Evolutionary conservation across 2,113 vertebrate species (phyloP), one percentile per base, ranked within the genome.

Genomic region (Orientallactaga bullata): DNA sequence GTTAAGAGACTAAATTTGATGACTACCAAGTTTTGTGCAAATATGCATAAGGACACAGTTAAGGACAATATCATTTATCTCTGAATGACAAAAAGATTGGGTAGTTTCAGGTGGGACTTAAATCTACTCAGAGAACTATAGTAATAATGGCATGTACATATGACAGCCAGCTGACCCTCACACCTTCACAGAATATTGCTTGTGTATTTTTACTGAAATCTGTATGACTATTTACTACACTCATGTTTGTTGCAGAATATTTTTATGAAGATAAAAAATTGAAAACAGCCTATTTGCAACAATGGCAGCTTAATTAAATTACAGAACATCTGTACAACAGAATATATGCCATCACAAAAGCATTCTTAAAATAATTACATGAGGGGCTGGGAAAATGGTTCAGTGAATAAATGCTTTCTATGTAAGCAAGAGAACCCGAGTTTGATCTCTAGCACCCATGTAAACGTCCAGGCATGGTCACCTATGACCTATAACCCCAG

Each of bases 251-350:
- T 66, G 8, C 18, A 89, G 30, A 73, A 47, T 89, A 47, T 88
- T 69, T 66, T 85, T 92, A 65, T 28, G 8, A 72, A 73, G 37
- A n/a, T 60, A 32, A 85, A 80, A 55, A 55, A 65, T 1, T 60
- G 20, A 69, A 84, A 77, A 81, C 9, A 68, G 72, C 1, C 16
- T 95, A 74, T 69, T 84, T 60, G 8, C 63, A 60, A 47, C 42
- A 47, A 30, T 42, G 23, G 23, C 58, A 81, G 55, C 26, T 89
- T 94, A 72, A 68, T 74, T 90, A 92, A 81, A 83, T 58, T 68
- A 71, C 21, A n/a, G 37, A 90, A 66, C 10, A 86, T 37, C 15
- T 32, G 63, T 71, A 63, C 61, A 87, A 65, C 55, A 13, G 30
- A 80, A 88, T 39, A 72, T 2, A 24, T 32, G 21, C 18, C 11